These are phyloP conservation scores for Eledone cirrhosa DNA, from an alignment of 2,888 invertebrate genomes.

Conservation along the genomic window DNA sequence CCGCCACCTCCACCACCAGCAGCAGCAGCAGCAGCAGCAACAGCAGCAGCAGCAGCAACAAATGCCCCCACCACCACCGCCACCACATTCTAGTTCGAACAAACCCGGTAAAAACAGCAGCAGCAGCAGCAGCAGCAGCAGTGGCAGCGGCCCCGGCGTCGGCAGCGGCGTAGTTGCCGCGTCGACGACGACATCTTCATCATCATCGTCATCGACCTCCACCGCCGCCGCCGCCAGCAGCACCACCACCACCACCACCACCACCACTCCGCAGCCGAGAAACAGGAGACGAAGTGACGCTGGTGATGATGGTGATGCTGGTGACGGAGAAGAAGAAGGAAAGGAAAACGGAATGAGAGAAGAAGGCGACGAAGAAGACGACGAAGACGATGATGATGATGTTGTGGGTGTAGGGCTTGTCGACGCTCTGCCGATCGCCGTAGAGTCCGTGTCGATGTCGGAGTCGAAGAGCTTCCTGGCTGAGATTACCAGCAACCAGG, in stretches of 20 bases:
- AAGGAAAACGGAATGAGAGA: too few relatives aligned
- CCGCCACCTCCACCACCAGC: too few relatives aligned
- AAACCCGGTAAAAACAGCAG: background rate
- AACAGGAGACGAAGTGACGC: background rate
- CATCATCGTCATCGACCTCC: too few relatives aligned
- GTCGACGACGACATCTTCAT: too few relatives aligned
- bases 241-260: background rate
- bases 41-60: too few relatives aligned
- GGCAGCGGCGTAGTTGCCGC: too few relatives aligned
- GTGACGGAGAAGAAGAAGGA: background rate
- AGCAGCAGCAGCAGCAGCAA: too few relatives aligned
- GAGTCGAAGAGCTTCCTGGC: slow-evolving; percentile 13
- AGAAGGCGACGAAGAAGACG: background rate
- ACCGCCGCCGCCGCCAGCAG: background rate
- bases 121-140: background rate
- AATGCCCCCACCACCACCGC: too few relatives aligned
- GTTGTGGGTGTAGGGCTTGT: too few relatives aligned
- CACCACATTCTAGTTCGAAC: background rate
- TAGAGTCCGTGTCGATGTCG: background rate
- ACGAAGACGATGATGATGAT: background rate
- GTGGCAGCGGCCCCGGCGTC: background rate
- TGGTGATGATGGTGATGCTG: background rate
- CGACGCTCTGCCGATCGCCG: too few relatives aligned
- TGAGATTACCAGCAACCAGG: background rate
- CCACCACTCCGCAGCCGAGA: background rate